phyloP scores from a whole-genome alignment of 2,113 vertebrate genomes.

The Phrynosoma blainvillii region DNA sequence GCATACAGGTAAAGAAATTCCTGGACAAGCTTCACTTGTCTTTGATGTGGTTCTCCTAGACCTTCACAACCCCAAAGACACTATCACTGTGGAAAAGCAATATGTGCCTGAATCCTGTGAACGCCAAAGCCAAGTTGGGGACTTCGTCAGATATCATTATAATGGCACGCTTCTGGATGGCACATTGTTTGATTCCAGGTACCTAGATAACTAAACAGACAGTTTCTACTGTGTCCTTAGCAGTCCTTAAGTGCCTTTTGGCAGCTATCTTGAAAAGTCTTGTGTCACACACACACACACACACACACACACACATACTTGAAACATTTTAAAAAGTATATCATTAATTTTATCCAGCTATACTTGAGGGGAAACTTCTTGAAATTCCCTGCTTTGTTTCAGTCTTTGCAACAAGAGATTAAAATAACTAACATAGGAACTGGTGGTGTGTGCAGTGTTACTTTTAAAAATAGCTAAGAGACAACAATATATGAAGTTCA shows the following conservation, averaged over 20 bases:
- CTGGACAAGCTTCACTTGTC: constrained; percentile 92
- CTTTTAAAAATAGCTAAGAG: neutral
- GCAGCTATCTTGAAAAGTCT: neutral
- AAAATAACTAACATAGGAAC: neutral
- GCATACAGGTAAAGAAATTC: constrained; percentile 91
- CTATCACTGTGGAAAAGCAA: constrained; percentile 84
- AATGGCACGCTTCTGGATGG: constrained; percentile 94
- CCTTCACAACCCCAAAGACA: constrained; percentile 95
- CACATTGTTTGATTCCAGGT: constrained; percentile 97
- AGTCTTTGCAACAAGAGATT: neutral
- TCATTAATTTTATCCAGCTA: neutral
- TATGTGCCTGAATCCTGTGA: constrained; percentile 81
- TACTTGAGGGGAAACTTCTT: neutral
- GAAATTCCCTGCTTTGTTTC: neutral
- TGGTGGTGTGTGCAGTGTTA: neutral
- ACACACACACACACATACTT: too few species aligned
- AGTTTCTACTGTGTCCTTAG: neutral
- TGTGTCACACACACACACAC: too few species aligned
- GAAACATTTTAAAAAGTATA: neutral
- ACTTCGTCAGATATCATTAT: constrained; percentile 97
- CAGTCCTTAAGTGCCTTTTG: neutral
- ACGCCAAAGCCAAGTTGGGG: constrained; percentile 83
- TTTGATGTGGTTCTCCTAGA: constrained; percentile 94
- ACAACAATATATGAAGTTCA: neutral
- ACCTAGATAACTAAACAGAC: neutral